Evolutionary conservation across 2,797 vertebrate genomes (phyloP).

Genomic region (Allobates femoralis): DNA sequence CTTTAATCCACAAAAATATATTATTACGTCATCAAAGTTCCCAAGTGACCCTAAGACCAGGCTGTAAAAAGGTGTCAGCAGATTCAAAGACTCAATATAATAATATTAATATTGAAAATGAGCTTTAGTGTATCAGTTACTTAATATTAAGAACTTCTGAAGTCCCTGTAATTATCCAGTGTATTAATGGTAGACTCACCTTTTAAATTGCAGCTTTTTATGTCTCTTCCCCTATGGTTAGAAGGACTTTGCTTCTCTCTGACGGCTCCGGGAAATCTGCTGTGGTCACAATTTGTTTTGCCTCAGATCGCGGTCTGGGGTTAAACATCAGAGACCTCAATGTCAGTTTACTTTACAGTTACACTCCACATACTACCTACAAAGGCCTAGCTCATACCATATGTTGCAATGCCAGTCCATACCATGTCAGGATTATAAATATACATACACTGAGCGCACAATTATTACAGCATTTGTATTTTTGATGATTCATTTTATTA

Average conservation of each 20-base stretch:
- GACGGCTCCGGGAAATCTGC: not conserved
- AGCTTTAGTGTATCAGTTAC: not conserved
- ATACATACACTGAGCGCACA: too few relatives aligned
- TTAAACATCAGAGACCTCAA: conserved; percentile 59
- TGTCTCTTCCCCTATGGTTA: not conserved
- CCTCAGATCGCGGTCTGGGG: conserved; percentile 1
- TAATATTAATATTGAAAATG: not conserved
- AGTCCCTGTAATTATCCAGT: not conserved
- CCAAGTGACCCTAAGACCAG: not conserved
- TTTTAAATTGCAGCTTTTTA: not conserved
- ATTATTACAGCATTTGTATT: too few relatives aligned
- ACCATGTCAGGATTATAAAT: not conserved
- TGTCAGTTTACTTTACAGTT: conserved; percentile 58
- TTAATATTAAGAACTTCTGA: not conserved
- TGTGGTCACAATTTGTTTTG: conserved; percentile 49
- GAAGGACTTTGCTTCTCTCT: conserved; percentile 46
- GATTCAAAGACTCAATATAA: not conserved
- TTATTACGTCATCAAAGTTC: not conserved
- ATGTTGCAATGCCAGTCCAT: not conserved
- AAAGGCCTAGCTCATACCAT: not conserved
- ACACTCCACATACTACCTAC: conserved; percentile 11
- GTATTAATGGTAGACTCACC: conserved; percentile 12
- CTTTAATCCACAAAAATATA: too few relatives aligned
- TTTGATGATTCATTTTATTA: too few relatives aligned
- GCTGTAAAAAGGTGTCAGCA: not conserved